Evolutionary conservation across 2,113 vertebrate genomes (phyloP), one percentile per base, ranked within the genome.

Genomic region (Passerina amoena): DNA sequence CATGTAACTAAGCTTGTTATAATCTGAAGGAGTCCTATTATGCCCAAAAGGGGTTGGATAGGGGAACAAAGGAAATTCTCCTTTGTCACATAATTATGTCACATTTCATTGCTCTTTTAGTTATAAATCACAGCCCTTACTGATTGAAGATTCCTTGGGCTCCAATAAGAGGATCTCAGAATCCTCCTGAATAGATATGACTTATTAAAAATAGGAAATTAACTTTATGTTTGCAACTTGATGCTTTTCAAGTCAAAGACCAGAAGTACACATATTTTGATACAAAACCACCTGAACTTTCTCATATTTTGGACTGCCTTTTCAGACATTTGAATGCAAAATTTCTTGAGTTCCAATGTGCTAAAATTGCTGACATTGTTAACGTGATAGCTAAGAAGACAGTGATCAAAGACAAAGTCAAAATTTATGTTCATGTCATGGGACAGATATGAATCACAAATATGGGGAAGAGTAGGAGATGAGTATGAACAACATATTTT

Each of bases 361-460:
- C 6, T 69, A 40, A 63, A 37, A 20, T 30, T 57, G 30, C 2
- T 33, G 25, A 45, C 13, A 14, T 15, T 91, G 18, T 72, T 38
- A 65, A 72, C 86, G 12, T 0, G 5, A 38, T 30, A 82, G 7
- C 6, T 80, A 65, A 51, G 31, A 78, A 60, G 19, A 60, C 3
- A 82, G 10, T 12, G 4, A 61, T 48, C 10, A 45, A 73, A 61
- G 18, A 42, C 12, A 3, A 51, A 42, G 4, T 8, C 9, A 51
- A 76, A 37, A 13, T 17, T 21, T 69, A 23, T 45, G 12, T 56
- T 23, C 0, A 0, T 57, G 9, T n/a, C 16, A 15, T 33, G 20
- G 11, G 14, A 33, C 8, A 78, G 47, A 38, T 1, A 47, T 20
- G 17, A 85, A 79, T 31, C 3, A 54, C 31, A 84, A 79, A 82